phyloP scores from a whole-genome alignment of 2,113 vertebrate genomes.

The Aleadryas rufinucha region DNA sequence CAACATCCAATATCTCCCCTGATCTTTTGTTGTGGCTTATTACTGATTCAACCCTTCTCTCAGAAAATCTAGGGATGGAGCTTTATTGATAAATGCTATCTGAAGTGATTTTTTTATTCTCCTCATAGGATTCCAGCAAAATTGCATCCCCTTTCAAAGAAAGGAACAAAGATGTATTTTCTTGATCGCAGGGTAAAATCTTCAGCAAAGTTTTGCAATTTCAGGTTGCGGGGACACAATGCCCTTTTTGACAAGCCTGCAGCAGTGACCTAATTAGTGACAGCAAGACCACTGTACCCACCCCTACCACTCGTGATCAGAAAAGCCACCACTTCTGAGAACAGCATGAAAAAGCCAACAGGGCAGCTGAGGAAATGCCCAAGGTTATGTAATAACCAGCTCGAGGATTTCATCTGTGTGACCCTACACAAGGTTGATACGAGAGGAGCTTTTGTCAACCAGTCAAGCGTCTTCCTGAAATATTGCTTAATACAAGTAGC shows the following conservation, averaged over 20 bases:
- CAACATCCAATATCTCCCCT: neutral
- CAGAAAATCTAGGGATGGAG: neutral
- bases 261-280: neutral
- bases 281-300: neutral
- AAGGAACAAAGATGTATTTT: neutral
- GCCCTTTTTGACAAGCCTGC: neutral
- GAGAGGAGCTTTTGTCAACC: neutral
- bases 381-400: neutral
- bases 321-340: neutral
- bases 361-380: neutral
- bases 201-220: neutral
- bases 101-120: neutral
- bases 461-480: neutral
- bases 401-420: neutral
- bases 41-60: neutral
- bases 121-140: neutral
- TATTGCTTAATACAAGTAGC: neutral
- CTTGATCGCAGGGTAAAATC: neutral
- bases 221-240: rapidly evolving
- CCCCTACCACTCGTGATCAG: neutral
- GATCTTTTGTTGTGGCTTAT: neutral
- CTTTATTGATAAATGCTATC: neutral
- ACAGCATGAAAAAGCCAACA: neutral
- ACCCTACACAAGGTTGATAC: neutral
- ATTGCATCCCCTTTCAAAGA: neutral